Percentiles rank a stretch among this genome's conserved stretches.
These are phyloP conservation scores for Tinamus guttatus DNA, from an alignment of 2,113 vertebrate genomes.

Conservation along the genomic window DNA sequence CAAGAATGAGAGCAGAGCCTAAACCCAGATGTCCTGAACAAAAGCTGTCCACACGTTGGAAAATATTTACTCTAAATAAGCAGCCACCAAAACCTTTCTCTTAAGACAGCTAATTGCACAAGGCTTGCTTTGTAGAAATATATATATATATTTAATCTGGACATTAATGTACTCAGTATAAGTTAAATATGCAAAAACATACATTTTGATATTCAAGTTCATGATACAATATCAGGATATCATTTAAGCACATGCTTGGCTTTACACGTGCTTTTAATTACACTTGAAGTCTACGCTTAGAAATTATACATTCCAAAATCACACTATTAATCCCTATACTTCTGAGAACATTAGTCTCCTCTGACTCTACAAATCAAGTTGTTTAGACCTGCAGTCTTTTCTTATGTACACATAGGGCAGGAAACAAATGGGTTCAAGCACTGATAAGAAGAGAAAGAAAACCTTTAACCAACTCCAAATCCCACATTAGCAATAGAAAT, in stretches of 20 bases:
- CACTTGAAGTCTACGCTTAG: neutral
- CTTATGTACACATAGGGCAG: neutral
- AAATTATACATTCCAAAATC: neutral
- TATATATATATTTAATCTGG: neutral
- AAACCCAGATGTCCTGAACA: neutral
- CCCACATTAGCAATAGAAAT: neutral
- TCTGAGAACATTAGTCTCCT: neutral
- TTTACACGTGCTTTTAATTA: neutral
- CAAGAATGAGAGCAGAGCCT: neutral
- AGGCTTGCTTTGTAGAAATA: neutral
- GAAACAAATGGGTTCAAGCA: neutral
- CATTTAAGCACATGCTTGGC: neutral
- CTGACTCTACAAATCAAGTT: neutral
- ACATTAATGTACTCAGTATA: neutral
- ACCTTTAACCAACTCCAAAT: neutral
- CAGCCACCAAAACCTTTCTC: neutral
- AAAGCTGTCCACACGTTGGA: neutral
- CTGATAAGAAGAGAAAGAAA: neutral
- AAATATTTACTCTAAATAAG: neutral
- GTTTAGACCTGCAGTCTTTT: neutral
- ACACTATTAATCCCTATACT: neutral
- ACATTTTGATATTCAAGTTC: neutral
- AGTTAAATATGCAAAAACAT: neutral
- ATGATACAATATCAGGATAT: neutral
- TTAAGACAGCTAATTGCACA: neutral